A percentile compares a stretch with the other conserved stretches of the same genome.
phyloP scores from a whole-genome alignment of 2,113 vertebrate genomes.

The Macrotis lagotis region DNA sequence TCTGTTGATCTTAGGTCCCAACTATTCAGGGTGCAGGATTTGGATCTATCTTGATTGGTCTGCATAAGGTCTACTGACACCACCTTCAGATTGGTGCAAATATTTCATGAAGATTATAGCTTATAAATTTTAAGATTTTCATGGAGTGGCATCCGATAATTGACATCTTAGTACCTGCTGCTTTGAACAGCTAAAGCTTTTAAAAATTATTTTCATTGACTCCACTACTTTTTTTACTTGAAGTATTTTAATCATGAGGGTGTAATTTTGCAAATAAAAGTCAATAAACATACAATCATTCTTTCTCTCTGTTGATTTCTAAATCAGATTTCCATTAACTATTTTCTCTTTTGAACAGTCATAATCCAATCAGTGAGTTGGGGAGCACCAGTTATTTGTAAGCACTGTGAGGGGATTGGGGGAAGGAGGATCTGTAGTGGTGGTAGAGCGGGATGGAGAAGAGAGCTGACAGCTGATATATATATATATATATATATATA shows the following conservation, averaged over 20 bases:
- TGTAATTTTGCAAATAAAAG: background rate
- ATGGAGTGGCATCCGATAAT: background rate
- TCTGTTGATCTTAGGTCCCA: background rate
- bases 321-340: background rate
- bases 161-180: constrained; percentile 1
- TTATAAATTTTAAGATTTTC: constrained; percentile 16
- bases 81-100: background rate
- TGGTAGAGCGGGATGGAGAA: background rate
- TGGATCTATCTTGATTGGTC: background rate
- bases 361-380: background rate
- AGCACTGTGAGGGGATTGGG: constrained; percentile 7
- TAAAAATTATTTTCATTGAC: constrained; percentile 12
- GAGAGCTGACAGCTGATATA: background rate
- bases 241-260: constrained; percentile 28
- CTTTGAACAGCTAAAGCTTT: constrained; percentile 3
- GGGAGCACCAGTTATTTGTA: background rate
- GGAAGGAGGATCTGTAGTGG: background rate
- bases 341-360: background rate
- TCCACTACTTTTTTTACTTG: background rate
- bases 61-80: background rate
- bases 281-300: background rate
- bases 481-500: too few species aligned
- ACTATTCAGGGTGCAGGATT: accelerated
- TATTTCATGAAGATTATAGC: background rate
- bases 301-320: constrained; percentile 21